Percentiles rank a stretch among this genome's conserved stretches.
phyloP scores from a whole-genome alignment of 2,113 vertebrate species.

The Calyptomena viridis region DNA sequence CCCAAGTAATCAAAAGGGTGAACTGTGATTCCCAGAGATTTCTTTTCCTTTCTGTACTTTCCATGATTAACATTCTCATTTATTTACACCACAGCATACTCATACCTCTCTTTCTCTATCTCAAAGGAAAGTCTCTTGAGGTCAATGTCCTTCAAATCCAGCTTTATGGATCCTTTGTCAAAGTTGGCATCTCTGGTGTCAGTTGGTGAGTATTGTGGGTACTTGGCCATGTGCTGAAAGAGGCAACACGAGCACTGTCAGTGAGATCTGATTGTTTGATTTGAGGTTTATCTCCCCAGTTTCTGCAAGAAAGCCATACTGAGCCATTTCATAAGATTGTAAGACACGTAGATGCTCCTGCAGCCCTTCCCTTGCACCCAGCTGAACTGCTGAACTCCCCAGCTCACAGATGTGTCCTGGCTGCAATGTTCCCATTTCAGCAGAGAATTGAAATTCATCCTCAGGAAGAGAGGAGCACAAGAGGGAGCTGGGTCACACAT shows the following conservation, averaged over 20 bases:
- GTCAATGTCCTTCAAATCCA: constrained; percentile 88
- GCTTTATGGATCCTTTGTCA: constrained; percentile 74
- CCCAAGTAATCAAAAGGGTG: neutral
- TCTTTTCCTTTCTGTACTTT: neutral
- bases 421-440: neutral
- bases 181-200: constrained; percentile 72
- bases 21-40: neutral
- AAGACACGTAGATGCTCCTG: neutral
- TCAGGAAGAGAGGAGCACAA: neutral
- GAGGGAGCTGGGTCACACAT: neutral
- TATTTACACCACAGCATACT: neutral
- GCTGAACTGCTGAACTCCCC: neutral
- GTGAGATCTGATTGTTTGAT: neutral
- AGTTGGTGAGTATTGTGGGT: constrained; percentile 52
- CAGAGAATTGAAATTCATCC: neutral
- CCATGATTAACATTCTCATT: neutral
- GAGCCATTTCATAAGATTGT: neutral
- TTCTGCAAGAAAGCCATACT: neutral
- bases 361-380: neutral
- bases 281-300: neutral
- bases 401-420: neutral
- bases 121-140: constrained; percentile 93
- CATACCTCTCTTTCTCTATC: constrained; percentile 88
- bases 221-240: constrained; percentile 45
- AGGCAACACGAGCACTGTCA: neutral